Base-by-base conservation (phyloP, 2,797 vertebrate species). In the Oryzias dopingdopingensis region DNA sequence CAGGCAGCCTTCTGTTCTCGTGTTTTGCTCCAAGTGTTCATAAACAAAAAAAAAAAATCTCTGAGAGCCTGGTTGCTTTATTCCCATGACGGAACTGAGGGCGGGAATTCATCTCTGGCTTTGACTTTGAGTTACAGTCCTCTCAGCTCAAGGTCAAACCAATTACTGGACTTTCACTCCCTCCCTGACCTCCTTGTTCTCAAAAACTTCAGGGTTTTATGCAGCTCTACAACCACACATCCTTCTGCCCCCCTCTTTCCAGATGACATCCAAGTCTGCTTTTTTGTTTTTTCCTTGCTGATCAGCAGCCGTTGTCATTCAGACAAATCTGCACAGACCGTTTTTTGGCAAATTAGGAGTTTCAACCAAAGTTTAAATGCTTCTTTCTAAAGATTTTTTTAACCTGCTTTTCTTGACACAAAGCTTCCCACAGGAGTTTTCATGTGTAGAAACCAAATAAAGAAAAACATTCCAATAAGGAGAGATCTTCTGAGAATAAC, bases 61-160 rank as follows among this genome's bases (percentile, higher is more conserved):
- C 69, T 24, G 62, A 4, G 20, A 76, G 70, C 14, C 2, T 37
- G 2, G 59, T 49, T 74, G 63, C 74, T 84, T 76, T 75, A 75
- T 74, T 72, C 79, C 70, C 51, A 26, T 47, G 22, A 54, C 65
- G 26, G 49, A 40, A 44, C 67, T 20, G 42, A 58, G 70, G 81
- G 78, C 81, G 58, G 65, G 81, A 82, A 86, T 84, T 80, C 87
- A 86, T 89, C 86, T 76, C 73, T 59, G 13, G 15, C 62, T 63
- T 52, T 80, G 67, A 73, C 71, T 12, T 37, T 79, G 83, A 74
- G 72, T 82, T 74, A 76, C 67, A 84, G 75, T 65, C 65, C 29
- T 58, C 77, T 73, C 51, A 62, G 55, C 70, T 65, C 75, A 84
- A 85, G 85, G 85, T 89, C 83, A 86, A 86, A 86, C 79, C 85